Conservation (phyloP, 1,140 invertebrate species). For the Dendrolimus kikuchii region DNA sequence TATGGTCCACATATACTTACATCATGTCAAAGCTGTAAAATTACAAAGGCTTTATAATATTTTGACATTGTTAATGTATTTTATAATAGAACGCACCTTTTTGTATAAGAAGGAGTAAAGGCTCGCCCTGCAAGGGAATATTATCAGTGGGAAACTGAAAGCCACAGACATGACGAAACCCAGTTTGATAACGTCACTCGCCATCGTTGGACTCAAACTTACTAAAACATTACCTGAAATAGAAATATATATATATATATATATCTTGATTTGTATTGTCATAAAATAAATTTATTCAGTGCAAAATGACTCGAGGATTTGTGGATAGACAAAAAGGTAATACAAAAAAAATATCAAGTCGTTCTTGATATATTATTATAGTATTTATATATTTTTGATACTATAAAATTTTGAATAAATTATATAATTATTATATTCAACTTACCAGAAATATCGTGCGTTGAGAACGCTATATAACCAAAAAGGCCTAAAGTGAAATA, state of each 20-base stretch:
- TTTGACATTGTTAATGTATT: no score
- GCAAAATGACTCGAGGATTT: no score
- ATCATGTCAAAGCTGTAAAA: no score
- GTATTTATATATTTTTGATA: no score
- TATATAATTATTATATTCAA: conserved; percentile 2
- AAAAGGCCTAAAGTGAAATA: conserved; percentile 93
- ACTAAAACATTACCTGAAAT: conserved; percentile 91
- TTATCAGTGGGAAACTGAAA: conserved; percentile 96
- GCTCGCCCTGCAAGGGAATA: conserved; percentile 96
- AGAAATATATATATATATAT: conserved; percentile 8
- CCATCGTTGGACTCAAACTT: conserved; percentile 84
- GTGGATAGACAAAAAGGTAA: no score
- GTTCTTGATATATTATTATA: no score
- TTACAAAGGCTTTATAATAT: neutral
- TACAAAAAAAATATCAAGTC: no score
- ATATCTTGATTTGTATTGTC: neutral
- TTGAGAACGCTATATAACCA: conserved; percentile 94
- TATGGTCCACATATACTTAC: no score
- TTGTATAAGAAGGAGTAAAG: conserved; percentile 93
- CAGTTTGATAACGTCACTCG: conserved; percentile 91
- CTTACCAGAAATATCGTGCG: conserved; percentile 78
- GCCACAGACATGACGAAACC: conserved; percentile 96
- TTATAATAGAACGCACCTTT: conserved; percentile 76
- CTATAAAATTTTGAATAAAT: neutral
- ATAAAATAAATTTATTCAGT: neutral